These are phyloP conservation scores for Villa cingulata DNA, from an alignment of 2,888 invertebrate species.

Conservation along the genomic window DNA sequence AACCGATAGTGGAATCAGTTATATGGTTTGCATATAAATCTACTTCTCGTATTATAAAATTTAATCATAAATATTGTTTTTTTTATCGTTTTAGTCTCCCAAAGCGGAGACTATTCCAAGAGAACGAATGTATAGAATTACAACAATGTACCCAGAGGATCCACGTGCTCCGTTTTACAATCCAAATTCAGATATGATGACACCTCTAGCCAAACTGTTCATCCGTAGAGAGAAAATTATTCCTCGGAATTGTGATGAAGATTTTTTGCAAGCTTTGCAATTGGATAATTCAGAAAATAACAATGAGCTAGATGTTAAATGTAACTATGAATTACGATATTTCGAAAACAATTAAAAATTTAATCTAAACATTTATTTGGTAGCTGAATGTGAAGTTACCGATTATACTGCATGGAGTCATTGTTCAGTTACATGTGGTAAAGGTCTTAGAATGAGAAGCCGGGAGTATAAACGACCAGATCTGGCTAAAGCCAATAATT, in stretches of 20 bases:
- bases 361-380: slow-evolving; percentile 17
- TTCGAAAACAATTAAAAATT: not conserved
- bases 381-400: slow-evolving; percentile 68
- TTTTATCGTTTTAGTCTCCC: slow-evolving; percentile 46
- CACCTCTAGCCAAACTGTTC: slow-evolving; percentile 71
- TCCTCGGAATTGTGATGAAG: slow-evolving; percentile 58
- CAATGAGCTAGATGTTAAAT: slow-evolving; percentile 45
- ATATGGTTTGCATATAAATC: slow-evolving; percentile 48
- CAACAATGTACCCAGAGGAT: slow-evolving; percentile 81
- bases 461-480: slow-evolving; percentile 55
- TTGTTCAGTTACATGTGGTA: slow-evolving; percentile 79
- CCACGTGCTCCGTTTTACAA: slow-evolving; percentile 87
- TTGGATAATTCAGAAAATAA: slow-evolving; percentile 53
- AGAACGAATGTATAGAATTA: slow-evolving; percentile 78
- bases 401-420: slow-evolving; percentile 64
- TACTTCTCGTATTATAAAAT: not conserved
- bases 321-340: not conserved
- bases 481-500: slow-evolving; percentile 56
- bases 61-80: not conserved
- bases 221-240: slow-evolving; percentile 61
- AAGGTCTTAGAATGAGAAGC: slow-evolving; percentile 67
- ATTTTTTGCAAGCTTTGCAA: slow-evolving; percentile 43
- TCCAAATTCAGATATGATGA: slow-evolving; percentile 50
- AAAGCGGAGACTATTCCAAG: slow-evolving; percentile 63
- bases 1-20: slow-evolving; percentile 84